These are phyloP conservation scores for Todiramphus saurophagus DNA, from an alignment of 2,113 vertebrate genomes.

Conservation along the genomic window DNA sequence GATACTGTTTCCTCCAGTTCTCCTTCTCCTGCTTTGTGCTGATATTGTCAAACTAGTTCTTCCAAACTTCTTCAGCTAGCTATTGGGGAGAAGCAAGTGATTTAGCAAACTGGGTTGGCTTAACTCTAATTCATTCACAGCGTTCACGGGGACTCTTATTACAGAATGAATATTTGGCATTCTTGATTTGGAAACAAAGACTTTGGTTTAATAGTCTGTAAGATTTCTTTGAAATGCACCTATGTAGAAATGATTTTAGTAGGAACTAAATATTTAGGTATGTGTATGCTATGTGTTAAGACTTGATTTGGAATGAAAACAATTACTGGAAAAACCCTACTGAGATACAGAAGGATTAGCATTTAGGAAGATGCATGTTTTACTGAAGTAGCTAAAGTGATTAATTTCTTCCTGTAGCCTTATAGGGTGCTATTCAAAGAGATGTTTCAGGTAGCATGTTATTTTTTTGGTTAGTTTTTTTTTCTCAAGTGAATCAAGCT, in stretches of 20 bases:
- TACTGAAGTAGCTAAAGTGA: neutral
- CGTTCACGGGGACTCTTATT: neutral
- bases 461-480: neutral
- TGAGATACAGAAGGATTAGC: neutral
- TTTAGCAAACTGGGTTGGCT: fast-evolving
- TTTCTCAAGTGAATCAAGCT: neutral
- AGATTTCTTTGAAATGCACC: neutral
- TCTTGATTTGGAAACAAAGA: neutral
- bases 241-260: neutral
- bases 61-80: neutral
- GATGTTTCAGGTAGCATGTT: neutral
- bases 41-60: neutral
- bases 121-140: neutral
- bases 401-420: neutral
- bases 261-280: neutral
- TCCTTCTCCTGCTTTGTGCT: neutral
- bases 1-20: neutral
- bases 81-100: neutral
- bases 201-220: neutral
- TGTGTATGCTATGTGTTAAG: neutral
- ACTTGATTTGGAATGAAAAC: neutral
- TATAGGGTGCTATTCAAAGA: neutral
- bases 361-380: neutral
- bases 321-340: neutral
- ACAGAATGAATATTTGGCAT: neutral